phyloP scores from a whole-genome alignment of 37 sponge, comb jelly and placozoan species.

The Mnemiopsis leidyi region DNA sequence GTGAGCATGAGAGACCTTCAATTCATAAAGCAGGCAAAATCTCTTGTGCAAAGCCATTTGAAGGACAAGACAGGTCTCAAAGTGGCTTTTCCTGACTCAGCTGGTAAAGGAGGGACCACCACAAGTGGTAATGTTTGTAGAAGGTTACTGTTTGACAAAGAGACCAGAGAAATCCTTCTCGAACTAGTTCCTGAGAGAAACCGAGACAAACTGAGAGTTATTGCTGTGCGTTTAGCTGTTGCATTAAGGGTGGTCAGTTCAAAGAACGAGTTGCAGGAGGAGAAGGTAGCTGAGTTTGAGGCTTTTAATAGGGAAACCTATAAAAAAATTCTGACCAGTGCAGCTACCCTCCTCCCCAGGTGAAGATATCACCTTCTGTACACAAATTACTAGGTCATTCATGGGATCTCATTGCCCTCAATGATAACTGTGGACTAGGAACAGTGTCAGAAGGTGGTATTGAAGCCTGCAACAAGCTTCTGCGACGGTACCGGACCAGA shows the following conservation, averaged over 20 bases:
- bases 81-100: background rate
- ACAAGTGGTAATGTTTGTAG: background rate
- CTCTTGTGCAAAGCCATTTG: background rate
- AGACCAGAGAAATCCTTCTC: background rate
- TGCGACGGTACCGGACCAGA: slow-evolving; percentile 7
- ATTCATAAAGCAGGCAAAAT: background rate
- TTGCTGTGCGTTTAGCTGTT: background rate
- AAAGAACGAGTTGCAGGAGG: background rate
- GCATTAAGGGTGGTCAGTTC: background rate
- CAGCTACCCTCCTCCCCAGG: too few species aligned
- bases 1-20: background rate
- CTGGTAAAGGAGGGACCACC: background rate
- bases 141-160: background rate
- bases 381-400: background rate
- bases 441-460: background rate
- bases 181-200: background rate
- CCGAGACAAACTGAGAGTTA: background rate
- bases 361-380: background rate
- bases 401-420: background rate
- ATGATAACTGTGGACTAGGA: background rate
- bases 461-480: slow-evolving; percentile 11
- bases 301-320: background rate
- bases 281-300: background rate
- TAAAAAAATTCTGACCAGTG: background rate
- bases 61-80: background rate